A percentile compares a stretch with the other conserved stretches of the same genome.
Conservation (phyloP, 2,797 vertebrate species). For the Tenualosa thibaudeaui region DNA sequence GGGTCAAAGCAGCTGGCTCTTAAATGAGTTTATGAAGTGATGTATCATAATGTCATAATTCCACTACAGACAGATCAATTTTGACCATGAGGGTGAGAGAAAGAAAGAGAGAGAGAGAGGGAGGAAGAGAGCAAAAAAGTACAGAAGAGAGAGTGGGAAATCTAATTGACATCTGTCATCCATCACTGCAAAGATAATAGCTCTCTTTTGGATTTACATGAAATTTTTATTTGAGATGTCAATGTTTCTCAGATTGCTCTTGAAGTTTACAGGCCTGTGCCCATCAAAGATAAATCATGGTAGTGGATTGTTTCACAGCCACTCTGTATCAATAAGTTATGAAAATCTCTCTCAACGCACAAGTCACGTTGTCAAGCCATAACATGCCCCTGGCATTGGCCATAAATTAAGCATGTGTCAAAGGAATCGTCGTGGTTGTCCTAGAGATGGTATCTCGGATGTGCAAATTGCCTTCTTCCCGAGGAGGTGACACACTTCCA, state of each 20-base stretch:
- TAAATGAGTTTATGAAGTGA: constrained; percentile 27
- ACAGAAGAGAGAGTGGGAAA: background rate
- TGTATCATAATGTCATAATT: constrained; percentile 19
- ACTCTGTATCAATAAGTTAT: constrained; percentile 60
- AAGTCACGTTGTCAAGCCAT: constrained; percentile 48
- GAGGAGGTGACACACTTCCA: constrained; percentile 69
- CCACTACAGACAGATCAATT: constrained; percentile 2
- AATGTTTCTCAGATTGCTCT: constrained; percentile 55
- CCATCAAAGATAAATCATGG: constrained; percentile 52
- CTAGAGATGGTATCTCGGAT: constrained; percentile 29
- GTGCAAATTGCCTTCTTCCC: constrained; percentile 49
- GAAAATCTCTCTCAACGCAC: constrained; percentile 49
- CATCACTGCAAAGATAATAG: constrained; percentile 39
- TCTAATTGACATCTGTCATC: constrained; percentile 44
- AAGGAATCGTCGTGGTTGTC: constrained; percentile 25
- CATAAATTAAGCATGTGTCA: constrained; percentile 53
- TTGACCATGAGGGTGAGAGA: background rate
- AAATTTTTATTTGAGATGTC: constrained; percentile 47
- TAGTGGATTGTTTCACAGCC: constrained; percentile 49
- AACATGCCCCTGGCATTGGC: constrained; percentile 50
- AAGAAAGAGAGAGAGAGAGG: constrained; percentile 8
- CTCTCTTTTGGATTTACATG: constrained; percentile 40
- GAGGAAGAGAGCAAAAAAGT: background rate
- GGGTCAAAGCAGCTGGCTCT: background rate
- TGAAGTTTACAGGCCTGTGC: constrained; percentile 30